Conservation (phyloP, 2,113 vertebrate species). For the Calcarius ornatus region DNA sequence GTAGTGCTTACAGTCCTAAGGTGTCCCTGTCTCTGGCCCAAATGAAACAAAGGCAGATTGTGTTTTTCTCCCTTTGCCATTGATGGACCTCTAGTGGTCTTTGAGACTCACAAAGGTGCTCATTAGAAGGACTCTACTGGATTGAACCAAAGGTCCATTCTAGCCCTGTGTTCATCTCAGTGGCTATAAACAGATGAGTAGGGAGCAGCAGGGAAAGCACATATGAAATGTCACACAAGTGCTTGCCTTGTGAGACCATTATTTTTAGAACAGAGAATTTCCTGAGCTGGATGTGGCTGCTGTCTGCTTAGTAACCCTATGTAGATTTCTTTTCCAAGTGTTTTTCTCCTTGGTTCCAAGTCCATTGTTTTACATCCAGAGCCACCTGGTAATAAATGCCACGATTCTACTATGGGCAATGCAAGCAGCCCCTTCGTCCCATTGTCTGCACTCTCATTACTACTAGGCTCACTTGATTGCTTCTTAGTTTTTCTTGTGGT, state of each 20-base stretch:
- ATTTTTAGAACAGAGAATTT: conserved; percentile 49
- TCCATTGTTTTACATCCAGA: neutral
- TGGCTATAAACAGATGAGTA: neutral
- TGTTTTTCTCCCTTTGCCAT: neutral
- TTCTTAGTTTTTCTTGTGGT: neutral
- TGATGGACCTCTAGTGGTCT: neutral
- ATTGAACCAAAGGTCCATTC: neutral
- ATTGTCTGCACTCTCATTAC: neutral
- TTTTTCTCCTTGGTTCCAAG: neutral
- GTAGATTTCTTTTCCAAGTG: neutral
- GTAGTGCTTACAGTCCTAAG: neutral
- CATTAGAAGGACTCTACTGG: neutral
- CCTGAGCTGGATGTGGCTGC: neutral
- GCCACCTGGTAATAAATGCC: neutral
- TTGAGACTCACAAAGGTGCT: neutral
- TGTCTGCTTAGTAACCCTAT: neutral
- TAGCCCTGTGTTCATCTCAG: neutral
- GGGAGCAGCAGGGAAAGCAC: neutral
- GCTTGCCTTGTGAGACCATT: neutral
- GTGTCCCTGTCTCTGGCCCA: neutral
- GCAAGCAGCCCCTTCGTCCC: neutral
- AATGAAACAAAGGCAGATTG: neutral
- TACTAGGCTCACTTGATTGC: neutral
- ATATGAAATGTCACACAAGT: neutral
- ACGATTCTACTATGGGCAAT: too few relatives aligned